A percentile compares a stretch with the other conserved stretches of the same genome.
phyloP scores from a whole-genome alignment of 2,888 invertebrate genomes.

The Chironomus tentans region DNA sequence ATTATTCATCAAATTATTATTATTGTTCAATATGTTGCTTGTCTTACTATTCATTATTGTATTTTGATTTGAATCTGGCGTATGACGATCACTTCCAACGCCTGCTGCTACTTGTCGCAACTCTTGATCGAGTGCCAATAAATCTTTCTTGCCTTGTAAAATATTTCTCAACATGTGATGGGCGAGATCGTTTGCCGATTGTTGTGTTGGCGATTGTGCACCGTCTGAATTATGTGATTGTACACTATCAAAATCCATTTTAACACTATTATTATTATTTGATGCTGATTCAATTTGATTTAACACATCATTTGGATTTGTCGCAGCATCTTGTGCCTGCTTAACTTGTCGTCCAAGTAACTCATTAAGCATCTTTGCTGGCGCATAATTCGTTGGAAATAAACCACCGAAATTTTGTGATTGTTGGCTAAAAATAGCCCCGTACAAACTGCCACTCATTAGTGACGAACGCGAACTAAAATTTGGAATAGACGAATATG shows the following conservation, averaged over 20 bases:
- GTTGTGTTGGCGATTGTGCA: conserved; percentile 35
- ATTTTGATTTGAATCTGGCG: conserved; percentile 30
- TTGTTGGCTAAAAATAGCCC: conserved; percentile 73
- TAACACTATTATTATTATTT: conserved; percentile 24
- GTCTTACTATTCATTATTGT: conserved; percentile 32
- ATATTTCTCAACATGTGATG: conserved; percentile 86
- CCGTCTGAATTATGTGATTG: conserved; percentile 43
- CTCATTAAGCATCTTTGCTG: conserved; percentile 87
- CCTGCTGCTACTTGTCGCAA: conserved; percentile 44
- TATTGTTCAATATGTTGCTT: conserved; percentile 2
- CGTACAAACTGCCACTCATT: conserved; percentile 79
- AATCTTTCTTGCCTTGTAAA: conserved; percentile 79
- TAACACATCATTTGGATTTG: conserved; percentile 39
- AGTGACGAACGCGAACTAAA: conserved; percentile 67
- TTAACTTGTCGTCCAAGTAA: conserved; percentile 72
- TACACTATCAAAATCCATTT: conserved; percentile 30
- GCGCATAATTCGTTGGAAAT: conserved; percentile 75
- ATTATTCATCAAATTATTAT: conserved; percentile 22
- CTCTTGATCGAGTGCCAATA: conserved; percentile 63
- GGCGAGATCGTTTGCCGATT: conserved; percentile 47
- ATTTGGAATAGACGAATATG: conserved; percentile 73
- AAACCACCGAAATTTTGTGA: conserved; percentile 72
- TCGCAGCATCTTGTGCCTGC: conserved; percentile 52
- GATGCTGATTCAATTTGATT: conserved; percentile 23
- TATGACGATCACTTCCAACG: conserved; percentile 31